Evolutionary conservation across 2,113 vertebrate genomes (phyloP), one percentile per base, ranked within the genome.

Genomic region (Marmota monax): DNA sequence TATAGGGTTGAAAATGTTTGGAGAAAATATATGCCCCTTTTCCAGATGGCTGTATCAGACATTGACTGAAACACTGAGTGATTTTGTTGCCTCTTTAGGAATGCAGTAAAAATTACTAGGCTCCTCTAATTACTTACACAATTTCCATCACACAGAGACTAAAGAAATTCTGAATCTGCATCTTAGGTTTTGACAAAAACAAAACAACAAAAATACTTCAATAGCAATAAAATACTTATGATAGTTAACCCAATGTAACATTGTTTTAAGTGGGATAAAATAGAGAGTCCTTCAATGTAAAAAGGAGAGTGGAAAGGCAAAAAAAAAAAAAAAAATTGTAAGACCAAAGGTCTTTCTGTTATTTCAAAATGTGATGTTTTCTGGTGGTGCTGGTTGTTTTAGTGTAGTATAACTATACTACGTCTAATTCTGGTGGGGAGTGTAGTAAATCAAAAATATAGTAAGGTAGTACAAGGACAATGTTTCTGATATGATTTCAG

Each of bases 401-500:
- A 67, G 18, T 63, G 3, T 58, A 95, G 7, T 17, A 7, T 34
- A 51, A 18, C 17, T 17, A 11, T 25, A 51, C 14, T 13, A 27
- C 63, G 82, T 73, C 16, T 76, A 87, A 67, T 32, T 92, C 11
- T 85, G 48, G 1, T 86, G 23, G 42, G 23, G 92, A 92, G 76
- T 86, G 34, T 17, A 88, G 11, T 61, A 58, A 95, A 90, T 78
- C 48, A 92, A 87, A 90, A 96, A 53, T 18, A 79, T 61, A 20
- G 85, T 90, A 96, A 96, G 95, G 95, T 88, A 96, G 51, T 95
- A 96, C 73, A 79, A 77, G 37, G 76, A 92, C 25, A 65, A 32
- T 88, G 16, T 84, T 79, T 96, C 95, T 88, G 29, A 56, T 94
- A 73, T 91, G 80, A 95, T 92, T 98, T 80, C 73, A 94, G 88